Evolutionary conservation across 2,113 vertebrate genomes (phyloP), one percentile per base, ranked within the genome.

Genomic region (Miniopterus natalensis): DNA sequence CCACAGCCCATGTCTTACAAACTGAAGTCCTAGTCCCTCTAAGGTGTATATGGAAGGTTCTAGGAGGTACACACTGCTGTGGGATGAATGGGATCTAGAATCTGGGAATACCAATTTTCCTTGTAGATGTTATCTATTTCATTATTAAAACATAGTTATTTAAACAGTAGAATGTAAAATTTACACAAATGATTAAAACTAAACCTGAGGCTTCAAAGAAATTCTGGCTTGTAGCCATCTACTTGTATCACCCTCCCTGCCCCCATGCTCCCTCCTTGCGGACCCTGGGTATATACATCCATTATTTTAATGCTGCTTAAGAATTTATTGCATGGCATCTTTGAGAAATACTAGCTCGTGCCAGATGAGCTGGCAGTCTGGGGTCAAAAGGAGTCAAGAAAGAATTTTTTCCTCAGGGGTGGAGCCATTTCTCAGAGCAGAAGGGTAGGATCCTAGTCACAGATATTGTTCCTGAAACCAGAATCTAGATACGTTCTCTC

Each of bases 291-390:
- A 47, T 87, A 75, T 75, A 13, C 21, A 77, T 75, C 95, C 25
- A 78, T 81, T 95, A 51, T 92, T 93, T 96, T 91, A 18, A 61
- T 93, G 27, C 12, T 92, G 27, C 47, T 96, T 90, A 90, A 57
- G 27, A 45, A 90, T 85, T 93, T 94, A 47, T 96, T 45, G 36
- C 23, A 63, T 57, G 59, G 45, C 31, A 89, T 14, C 21, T 83
- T 91, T 92, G 66, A 94, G 78, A 94, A 95, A 83, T 85, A 61
- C 14, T 94, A 51, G 29, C 14, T 94, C 79, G 80, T 27, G 40
- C 68, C 68, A 65, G 40, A 57, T 91, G 20, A 95, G 2, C 40
- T 93, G 51, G 61, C 45, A 70, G 11, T 55, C 55, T 96, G 49
- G 10, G 42, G 18, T 75, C 73, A 96, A 85, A 91, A 5, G 36